phyloP scores from a whole-genome alignment of 2,797 vertebrate genomes.

The Rhodeus uyekii region DNA sequence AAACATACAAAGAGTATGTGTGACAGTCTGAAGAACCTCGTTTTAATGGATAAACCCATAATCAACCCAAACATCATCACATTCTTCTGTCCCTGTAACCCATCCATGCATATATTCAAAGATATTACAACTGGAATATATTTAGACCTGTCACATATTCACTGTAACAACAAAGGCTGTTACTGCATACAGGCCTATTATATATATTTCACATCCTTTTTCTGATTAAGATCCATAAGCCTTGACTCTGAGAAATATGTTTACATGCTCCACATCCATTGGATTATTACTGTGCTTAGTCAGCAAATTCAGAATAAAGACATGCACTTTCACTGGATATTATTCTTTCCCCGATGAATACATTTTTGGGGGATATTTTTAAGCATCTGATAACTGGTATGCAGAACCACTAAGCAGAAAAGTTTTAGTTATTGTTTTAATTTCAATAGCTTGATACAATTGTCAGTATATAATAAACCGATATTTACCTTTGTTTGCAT shows the following conservation, averaged over 20 bases:
- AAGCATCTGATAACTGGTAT: not conserved
- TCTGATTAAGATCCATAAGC: not conserved
- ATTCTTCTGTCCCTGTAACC: not conserved
- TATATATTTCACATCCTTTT: not conserved
- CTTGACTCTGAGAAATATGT: too few species aligned
- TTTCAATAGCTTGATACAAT: not conserved
- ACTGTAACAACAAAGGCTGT: not conserved
- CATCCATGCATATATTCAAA: not conserved
- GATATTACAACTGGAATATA: not conserved
- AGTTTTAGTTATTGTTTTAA: not conserved
- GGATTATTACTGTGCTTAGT: not conserved
- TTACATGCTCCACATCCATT: not conserved
- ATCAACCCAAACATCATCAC: not conserved
- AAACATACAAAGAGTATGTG: not conserved
- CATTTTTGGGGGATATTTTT: not conserved
- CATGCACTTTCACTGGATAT: not conserved
- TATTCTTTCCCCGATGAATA: not conserved
- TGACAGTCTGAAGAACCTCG: not conserved
- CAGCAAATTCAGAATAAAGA: not conserved
- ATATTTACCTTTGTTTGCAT: not conserved
- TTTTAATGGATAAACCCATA: not conserved
- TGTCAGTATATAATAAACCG: not conserved
- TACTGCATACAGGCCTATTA: not conserved
- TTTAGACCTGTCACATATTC: not conserved
- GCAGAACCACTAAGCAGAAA: not conserved